phyloP scores from a whole-genome alignment of 2,888 invertebrate species.

The Eudasyphora cyanicolor region DNA sequence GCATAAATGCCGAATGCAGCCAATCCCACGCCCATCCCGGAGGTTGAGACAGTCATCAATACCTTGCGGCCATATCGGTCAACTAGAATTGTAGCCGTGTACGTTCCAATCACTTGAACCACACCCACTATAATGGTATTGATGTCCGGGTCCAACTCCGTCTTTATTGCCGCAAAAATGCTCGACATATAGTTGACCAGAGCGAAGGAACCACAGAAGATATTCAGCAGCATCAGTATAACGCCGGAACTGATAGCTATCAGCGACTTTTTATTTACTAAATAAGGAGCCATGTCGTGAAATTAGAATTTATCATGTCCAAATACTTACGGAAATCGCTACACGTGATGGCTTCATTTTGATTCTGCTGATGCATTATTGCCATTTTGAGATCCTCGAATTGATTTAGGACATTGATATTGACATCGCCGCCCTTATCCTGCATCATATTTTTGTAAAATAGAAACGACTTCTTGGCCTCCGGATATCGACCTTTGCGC shows the following conservation, averaged over 20 bases:
- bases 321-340: constrained; percentile 69
- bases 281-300: background rate
- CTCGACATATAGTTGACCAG: constrained; percentile 77
- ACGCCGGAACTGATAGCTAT: constrained; percentile 70
- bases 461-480: constrained; percentile 73
- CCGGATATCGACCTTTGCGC: constrained; percentile 64
- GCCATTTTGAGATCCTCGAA: constrained; percentile 56
- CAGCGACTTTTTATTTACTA: constrained; percentile 71
- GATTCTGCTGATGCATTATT: constrained; percentile 50
- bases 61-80: constrained; percentile 75
- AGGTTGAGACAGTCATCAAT: constrained; percentile 73
- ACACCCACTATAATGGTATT: constrained; percentile 76
- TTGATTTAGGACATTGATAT: constrained; percentile 68
- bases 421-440: constrained; percentile 65
- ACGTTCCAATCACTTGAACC: constrained; percentile 76
- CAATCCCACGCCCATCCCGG: constrained; percentile 72
- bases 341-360: constrained; percentile 65
- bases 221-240: constrained; percentile 71
- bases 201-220: constrained; percentile 75
- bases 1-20: constrained; percentile 74
- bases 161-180: constrained; percentile 74
- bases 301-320: background rate
- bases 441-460: constrained; percentile 74
- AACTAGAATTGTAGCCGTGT: constrained; percentile 73
- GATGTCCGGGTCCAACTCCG: constrained; percentile 73